Evolutionary conservation across 30 jellyfish, hydroid and myxozoan species (phyloP), one percentile per base, ranked within the genome.

Genomic region (Turritopsis rubra): DNA sequence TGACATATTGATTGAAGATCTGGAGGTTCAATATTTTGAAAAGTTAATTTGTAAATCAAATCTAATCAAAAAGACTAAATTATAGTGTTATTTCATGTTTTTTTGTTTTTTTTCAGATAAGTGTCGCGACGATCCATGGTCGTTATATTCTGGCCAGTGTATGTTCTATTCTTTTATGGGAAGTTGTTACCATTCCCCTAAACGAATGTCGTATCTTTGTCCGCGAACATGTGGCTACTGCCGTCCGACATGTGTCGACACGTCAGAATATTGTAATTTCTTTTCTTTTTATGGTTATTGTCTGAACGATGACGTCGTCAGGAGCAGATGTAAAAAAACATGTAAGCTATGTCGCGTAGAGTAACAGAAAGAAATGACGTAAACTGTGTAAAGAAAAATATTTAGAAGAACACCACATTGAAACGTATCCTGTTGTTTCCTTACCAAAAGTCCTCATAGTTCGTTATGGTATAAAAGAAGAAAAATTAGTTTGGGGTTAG

Each of bases 111-210:
- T 52, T 9, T 74, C 19, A 74, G 82, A 74, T 24, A 74, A 26
- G 24, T 80, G 87, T 80, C 83, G 83, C 52, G 87, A 80, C 53
- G 79, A 80, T 52, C 87, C 79, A 53, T 80, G 87, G 87, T 53
- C 79, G 26, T 53, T 52, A 23, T 80, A 31, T 26, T 26, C 29
- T 60, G 85, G 85, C 19, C 81, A 80, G 81, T 80, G 87, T 53
- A 16, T 65, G 79, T 52, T 80, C 28, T 65, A 70, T 20, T 52
- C 52, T 52, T 80, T 80, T 80, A 16, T 65, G 29, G 87, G 87
- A 16, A 7, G 81, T 21, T 80, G 87, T 53, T 52, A 80, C 52
- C 52, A 18, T 29, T 80, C 81, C 8, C 87, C 82, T 16, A 21
- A 1, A 65, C 79, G 87, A 21, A 80, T 80, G 87, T 65, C 82